A percentile compares a stretch with the other conserved stretches of the same genome.
phyloP scores from a whole-genome alignment of 2,797 vertebrate species.

The Sciurus vulgaris region DNA sequence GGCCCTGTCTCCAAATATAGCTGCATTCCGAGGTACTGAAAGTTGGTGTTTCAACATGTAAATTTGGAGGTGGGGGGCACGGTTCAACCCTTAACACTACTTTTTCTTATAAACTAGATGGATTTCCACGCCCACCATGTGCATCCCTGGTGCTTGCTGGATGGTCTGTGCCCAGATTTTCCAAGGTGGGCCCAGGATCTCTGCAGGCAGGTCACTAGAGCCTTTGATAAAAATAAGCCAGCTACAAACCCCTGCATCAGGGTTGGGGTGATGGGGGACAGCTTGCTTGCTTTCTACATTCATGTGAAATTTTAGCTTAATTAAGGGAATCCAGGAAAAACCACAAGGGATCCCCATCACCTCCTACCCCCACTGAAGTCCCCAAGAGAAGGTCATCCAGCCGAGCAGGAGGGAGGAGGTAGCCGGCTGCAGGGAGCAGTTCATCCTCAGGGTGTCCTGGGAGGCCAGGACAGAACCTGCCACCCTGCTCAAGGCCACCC shows the following conservation, averaged over 20 bases:
- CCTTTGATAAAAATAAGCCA: not conserved
- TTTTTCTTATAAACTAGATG: slow-evolving; percentile 11
- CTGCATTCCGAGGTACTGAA: not conserved
- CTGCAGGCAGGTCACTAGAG: not conserved
- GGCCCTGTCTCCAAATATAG: not conserved
- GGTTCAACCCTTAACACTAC: not conserved
- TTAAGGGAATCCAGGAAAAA: not conserved
- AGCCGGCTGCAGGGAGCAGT: not conserved
- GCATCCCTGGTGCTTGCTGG: not conserved
- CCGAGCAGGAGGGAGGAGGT: not conserved
- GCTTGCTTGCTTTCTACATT: not conserved
- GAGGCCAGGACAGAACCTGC: accelerated
- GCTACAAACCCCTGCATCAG: not conserved
- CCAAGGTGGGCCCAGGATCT: not conserved
- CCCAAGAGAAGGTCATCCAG: not conserved
- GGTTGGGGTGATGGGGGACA: not conserved
- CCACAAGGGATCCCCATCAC: accelerated
- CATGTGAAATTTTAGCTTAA: not conserved
- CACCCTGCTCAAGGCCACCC: not conserved
- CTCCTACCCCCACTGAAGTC: accelerated
- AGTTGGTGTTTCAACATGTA: not conserved
- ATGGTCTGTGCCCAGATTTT: not conserved
- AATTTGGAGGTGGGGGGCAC: not conserved
- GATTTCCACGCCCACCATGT: not conserved
- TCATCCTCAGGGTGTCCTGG: not conserved